These are phyloP conservation scores for Lacerta viridis DNA, from an alignment of 2,797 vertebrate species.

Conservation along the genomic window DNA sequence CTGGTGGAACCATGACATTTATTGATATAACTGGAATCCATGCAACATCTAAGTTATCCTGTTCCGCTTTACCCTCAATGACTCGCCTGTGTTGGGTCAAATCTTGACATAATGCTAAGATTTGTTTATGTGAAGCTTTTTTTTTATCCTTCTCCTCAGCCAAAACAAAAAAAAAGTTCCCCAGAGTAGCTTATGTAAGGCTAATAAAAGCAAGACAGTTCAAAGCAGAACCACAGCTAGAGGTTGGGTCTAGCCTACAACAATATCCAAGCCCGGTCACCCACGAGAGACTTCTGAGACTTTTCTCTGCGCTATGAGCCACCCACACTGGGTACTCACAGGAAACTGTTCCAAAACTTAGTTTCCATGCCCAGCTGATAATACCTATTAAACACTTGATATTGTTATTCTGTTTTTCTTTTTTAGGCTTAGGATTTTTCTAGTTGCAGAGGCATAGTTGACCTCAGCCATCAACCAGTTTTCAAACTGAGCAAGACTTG, in stretches of 20 bases:
- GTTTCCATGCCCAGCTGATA: neutral
- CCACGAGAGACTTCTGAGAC: neutral
- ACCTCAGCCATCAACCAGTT: neutral
- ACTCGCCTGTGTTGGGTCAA: no score
- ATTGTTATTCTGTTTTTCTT: neutral
- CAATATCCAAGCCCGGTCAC: neutral
- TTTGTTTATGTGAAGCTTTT: no score
- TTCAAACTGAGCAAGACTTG: neutral
- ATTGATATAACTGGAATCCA: no score
- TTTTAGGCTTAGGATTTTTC: neutral
- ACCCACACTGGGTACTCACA: neutral
- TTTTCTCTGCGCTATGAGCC: neutral
- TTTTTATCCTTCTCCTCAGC: no score
- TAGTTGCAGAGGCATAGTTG: neutral
- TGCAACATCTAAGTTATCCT: no score
- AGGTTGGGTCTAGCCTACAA: neutral
- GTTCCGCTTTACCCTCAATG: no score
- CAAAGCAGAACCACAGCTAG: neutral
- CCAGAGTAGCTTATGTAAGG: no score
- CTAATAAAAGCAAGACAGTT: no score
- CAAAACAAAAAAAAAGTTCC: no score
- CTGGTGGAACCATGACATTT: no score
- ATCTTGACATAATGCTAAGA: no score
- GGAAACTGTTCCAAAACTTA: neutral
- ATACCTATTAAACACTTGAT: neutral